Evolutionary conservation across 2,888 invertebrate genomes (phyloP), one percentile per base, ranked within the genome.

Genomic region (Dione juno): DNA sequence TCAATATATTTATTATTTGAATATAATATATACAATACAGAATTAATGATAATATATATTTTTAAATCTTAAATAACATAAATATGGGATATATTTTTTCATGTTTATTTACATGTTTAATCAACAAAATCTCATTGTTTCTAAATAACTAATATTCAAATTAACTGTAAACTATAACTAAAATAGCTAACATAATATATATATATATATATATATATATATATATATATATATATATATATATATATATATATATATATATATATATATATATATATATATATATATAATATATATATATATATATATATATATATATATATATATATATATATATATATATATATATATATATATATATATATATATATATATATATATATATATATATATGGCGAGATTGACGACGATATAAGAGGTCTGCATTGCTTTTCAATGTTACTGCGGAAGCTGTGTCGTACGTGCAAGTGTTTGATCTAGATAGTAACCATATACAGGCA

Each of bases 401-500:
- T 54, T 37, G 35, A 50, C 52, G 41, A 67, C 52, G 28, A 67
- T 52, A 59, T 16, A 16, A 52, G 59, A 52, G 41, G 52, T 63
- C 57, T 45, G 53, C 28, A 41, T 67, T 54, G 64, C 14, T 63
- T 61, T 67, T 57, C 67, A 67, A 72, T 65, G 65, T 65, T 21
- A 58, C 28, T 57, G 37, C 19, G 54, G 64, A 67, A 64, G 67
- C 58, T 58, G 50, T 11, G 64, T 28, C 53, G 37, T 53, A n/a
- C 52, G 43, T 43, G 45, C n/a, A 21, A 67, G 71, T 77, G 13
- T 64, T 50, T 71, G 72, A 76, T 76, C 73, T 75, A 72, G 63
- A 71, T 73, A 77, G 77, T 76, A 67, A 57, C 84, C 83, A 82
- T 84, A 79, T 82, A 80, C 77, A 79, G 80, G 77, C 53, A 74